Evolutionary conservation across 2,888 invertebrate genomes (phyloP).

Genomic region (Tromatobia lineatoria): DNA sequence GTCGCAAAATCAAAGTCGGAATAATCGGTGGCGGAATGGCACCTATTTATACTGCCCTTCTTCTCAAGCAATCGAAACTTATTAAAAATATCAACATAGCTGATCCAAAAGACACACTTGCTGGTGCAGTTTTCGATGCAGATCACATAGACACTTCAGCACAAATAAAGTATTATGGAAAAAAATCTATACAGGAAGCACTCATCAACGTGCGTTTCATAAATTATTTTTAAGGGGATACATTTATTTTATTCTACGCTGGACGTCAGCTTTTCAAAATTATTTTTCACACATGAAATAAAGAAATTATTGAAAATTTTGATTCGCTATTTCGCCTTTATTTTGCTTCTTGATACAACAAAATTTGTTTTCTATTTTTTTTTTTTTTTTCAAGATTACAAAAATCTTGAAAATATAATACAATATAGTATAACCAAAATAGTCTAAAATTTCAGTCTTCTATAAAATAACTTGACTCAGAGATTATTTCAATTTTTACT

Average conservation of each 20-base stretch:
- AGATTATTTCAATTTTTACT: too few relatives aligned
- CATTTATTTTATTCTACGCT: not conserved
- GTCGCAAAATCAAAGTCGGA: slow-evolving; percentile 72
- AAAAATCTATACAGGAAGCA: slow-evolving; percentile 71
- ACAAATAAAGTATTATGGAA: slow-evolving; percentile 75
- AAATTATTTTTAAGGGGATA: slow-evolving; percentile 1
- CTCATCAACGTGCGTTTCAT: slow-evolving; percentile 71
- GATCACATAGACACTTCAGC: slow-evolving; percentile 78
- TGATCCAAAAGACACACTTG: slow-evolving; percentile 73
- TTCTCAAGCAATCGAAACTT: slow-evolving; percentile 79
- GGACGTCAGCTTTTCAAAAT: too few relatives aligned
- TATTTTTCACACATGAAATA: too few relatives aligned
- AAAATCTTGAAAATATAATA: too few relatives aligned
- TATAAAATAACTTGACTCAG: too few relatives aligned
- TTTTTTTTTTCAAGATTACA: too few relatives aligned
- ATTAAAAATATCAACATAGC: slow-evolving; percentile 77
- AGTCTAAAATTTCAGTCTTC: too few relatives aligned
- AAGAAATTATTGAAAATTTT: too few relatives aligned
- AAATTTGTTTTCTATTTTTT: too few relatives aligned
- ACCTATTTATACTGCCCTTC: slow-evolving; percentile 75
- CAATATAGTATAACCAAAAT: too few relatives aligned
- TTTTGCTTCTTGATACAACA: too few relatives aligned
- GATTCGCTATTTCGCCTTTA: too few relatives aligned
- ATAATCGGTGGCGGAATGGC: slow-evolving; percentile 79
- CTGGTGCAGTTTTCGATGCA: slow-evolving; percentile 72